phyloP scores from a whole-genome alignment of 1,140 invertebrate species.

The Branchinecta lindahli region DNA sequence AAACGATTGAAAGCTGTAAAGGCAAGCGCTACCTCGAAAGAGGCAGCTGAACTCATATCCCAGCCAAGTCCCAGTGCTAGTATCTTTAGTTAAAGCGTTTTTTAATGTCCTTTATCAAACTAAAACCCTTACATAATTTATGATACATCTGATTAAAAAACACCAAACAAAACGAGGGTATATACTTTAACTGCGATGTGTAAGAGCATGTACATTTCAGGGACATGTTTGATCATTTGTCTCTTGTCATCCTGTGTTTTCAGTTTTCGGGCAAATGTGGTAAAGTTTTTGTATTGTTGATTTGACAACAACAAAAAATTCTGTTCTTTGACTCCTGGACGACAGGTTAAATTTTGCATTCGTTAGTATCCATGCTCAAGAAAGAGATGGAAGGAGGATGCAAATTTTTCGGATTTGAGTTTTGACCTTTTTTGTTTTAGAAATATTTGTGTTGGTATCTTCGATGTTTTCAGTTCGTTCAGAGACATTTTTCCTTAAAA shows the following conservation, averaged over 20 bases:
- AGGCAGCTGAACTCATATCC: conserved; percentile 4
- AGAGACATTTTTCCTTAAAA: conserved; percentile 2
- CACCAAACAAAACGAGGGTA: neutral
- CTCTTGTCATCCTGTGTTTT: neutral
- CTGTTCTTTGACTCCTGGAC: conserved; percentile 8
- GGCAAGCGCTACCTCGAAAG: conserved; percentile 7
- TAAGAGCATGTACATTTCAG: conserved; percentile 1
- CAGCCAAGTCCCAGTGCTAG: conserved; percentile 7
- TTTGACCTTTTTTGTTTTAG: neutral
- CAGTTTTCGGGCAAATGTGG: conserved; percentile 4
- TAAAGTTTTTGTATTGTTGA: conserved; percentile 9
- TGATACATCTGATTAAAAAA: conserved; percentile 2
- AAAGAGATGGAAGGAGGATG: no score
- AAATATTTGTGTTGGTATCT: neutral
- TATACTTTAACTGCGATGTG: conserved; percentile 5
- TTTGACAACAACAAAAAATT: neutral
- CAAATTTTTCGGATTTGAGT: neutral
- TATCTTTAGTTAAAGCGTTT: conserved; percentile 9
- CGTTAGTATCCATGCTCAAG: conserved; percentile 5
- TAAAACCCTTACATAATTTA: conserved; percentile 2
- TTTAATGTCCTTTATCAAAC: neutral
- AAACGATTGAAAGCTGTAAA: conserved; percentile 9
- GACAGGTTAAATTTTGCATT: conserved; percentile 5
- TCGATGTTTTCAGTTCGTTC: neutral
- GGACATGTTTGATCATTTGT: conserved; percentile 1